A percentile compares a stretch with the other conserved stretches of the same genome.
These are phyloP conservation scores for Silurus lanzhouensis DNA, from an alignment of 2,797 vertebrate species.

Conservation along the genomic window DNA sequence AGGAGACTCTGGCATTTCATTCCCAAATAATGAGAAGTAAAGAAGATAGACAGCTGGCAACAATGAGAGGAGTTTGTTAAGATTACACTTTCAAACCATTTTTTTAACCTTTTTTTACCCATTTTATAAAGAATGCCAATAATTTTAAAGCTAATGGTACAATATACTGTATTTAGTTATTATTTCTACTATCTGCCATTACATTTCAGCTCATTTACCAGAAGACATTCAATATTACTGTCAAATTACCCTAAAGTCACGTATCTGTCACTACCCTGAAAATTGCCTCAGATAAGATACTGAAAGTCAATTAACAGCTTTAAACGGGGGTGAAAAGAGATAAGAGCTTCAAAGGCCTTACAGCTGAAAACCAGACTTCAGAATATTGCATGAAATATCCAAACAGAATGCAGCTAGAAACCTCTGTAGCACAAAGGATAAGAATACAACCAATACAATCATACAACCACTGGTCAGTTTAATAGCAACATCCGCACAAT, in stretches of 20 bases:
- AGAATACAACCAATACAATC: not conserved
- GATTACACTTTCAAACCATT: not conserved
- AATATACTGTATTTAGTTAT: not conserved
- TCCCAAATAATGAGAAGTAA: not conserved
- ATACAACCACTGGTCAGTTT: not conserved
- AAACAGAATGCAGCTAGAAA: not conserved
- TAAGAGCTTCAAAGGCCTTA: constrained; percentile 45
- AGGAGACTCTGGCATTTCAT: not conserved
- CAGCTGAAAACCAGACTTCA: constrained; percentile 28
- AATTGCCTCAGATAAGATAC: constrained; percentile 48
- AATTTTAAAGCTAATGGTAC: not conserved
- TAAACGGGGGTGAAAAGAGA: constrained; percentile 45
- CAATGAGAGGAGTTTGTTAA: not conserved
- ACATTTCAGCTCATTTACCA: constrained; percentile 1
- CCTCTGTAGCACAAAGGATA: not conserved
- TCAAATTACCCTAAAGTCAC: constrained; percentile 35
- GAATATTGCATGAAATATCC: not conserved
- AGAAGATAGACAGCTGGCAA: not conserved
- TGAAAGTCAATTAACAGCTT: constrained; percentile 55
- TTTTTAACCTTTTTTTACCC: not conserved
- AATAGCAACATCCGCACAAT: not conserved
- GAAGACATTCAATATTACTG: constrained; percentile 4
- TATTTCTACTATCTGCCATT: not conserved
- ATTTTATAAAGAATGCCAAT: not conserved
- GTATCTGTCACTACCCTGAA: constrained; percentile 46